Percentiles rank a stretch among this genome's conserved stretches.
Evolutionary conservation across 2,888 invertebrate genomes (phyloP).

Genomic region (Pristionchus japonicus): DNA sequence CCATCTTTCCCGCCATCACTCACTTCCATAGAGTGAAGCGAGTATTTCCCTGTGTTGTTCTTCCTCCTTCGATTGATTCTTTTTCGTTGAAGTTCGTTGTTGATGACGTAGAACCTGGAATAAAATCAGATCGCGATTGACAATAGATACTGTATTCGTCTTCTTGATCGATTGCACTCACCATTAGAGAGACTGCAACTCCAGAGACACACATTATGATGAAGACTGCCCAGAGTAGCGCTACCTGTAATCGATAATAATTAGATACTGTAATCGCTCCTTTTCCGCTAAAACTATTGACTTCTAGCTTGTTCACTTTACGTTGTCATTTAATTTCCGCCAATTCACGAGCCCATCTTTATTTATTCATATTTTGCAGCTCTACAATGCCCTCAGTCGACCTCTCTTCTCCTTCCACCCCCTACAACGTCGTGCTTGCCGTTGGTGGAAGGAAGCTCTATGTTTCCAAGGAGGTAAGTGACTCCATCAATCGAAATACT

Average conservation of each 20-base stretch:
- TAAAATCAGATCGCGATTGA: not conserved
- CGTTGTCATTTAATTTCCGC: too few relatives aligned
- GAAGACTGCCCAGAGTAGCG: slow-evolving; percentile 35
- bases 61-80: slow-evolving; percentile 37
- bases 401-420: not conserved
- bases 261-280: not conserved
- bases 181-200: slow-evolving; percentile 36
- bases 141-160: not conserved
- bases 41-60: slow-evolving; percentile 39
- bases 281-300: too few relatives aligned
- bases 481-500: not conserved
- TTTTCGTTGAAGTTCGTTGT: slow-evolving; percentile 5
- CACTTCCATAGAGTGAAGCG: slow-evolving; percentile 38
- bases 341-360: too few relatives aligned
- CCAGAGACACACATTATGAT: slow-evolving; percentile 22
- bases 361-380: too few relatives aligned
- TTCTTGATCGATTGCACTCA: not conserved
- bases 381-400: too few relatives aligned
- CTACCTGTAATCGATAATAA: slow-evolving; percentile 9
- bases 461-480: not conserved
- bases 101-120: slow-evolving; percentile 39
- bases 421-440: not conserved
- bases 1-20: not conserved
- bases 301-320: too few relatives aligned
- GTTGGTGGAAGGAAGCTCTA: not conserved